Evolutionary conservation across 2,888 invertebrate species (phyloP).

Genomic region (Parapristionchus giblindavisi): DNA sequence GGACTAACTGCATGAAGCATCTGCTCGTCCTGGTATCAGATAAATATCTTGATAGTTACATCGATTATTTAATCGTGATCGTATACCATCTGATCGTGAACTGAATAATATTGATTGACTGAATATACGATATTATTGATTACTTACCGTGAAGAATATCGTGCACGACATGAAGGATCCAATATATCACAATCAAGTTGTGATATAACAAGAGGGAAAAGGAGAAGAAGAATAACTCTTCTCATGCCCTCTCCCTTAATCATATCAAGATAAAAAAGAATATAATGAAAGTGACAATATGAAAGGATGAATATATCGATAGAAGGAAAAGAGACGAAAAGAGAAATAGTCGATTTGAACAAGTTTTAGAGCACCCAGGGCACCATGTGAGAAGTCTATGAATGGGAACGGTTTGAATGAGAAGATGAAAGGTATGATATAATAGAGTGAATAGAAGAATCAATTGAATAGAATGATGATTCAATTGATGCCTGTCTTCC

Average conservation of each 20-base stretch:
- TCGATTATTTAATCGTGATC: constrained; percentile 38
- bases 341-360: constrained; percentile 28
- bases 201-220: constrained; percentile 9
- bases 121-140: neutral
- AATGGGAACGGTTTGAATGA: constrained; percentile 5
- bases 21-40: constrained; percentile 67
- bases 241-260: constrained; percentile 5
- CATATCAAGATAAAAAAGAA: no score
- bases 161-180: constrained; percentile 61
- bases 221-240: constrained; percentile 12
- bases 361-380: constrained; percentile 29
- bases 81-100: constrained; percentile 32
- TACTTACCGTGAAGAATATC: constrained; percentile 36
- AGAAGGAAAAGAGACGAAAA: constrained; percentile 19
- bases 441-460: constrained; percentile 19
- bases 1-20: constrained; percentile 67
- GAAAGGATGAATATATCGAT: constrained; percentile 20
- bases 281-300: constrained; percentile 6
- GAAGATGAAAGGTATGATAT: constrained; percentile 5
- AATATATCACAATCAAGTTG: constrained; percentile 64
- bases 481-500: neutral
- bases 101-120: neutral
- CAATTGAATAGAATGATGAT: constrained; percentile 4
- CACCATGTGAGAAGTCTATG: constrained; percentile 11
- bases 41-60: constrained; percentile 68